A percentile compares a stretch with the other conserved stretches of the same genome.
Conservation (phyloP, 2,888 invertebrate species). For the Drosophila diplacantha region DNA sequence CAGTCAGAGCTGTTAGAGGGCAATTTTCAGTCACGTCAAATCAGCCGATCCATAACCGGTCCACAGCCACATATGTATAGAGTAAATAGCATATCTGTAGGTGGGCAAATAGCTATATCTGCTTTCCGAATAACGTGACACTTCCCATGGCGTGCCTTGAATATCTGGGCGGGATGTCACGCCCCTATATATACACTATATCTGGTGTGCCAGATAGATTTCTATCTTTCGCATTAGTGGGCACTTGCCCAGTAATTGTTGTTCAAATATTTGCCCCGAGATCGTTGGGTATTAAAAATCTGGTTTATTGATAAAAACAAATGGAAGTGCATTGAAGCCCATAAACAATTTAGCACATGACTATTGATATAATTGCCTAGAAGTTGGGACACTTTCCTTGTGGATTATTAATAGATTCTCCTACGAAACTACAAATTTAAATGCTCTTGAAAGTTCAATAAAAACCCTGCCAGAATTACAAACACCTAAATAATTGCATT, state of each 20-base stretch:
- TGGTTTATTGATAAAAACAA: slow-evolving; percentile 12
- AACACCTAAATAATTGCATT: slow-evolving; percentile 10
- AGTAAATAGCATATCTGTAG: slow-evolving; percentile 8
- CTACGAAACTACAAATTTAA: neutral
- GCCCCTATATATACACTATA: slow-evolving; percentile 33
- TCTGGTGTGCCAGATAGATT: slow-evolving; percentile 40
- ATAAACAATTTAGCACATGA: slow-evolving; percentile 24
- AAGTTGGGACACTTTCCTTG: neutral
- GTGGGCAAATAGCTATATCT: slow-evolving; percentile 34
- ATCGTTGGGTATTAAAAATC: slow-evolving; percentile 33
- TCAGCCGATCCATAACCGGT: slow-evolving; percentile 32
- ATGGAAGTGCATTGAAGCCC: slow-evolving; percentile 35
- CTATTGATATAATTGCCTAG: slow-evolving; percentile 1
- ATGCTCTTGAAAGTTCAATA: slow-evolving; percentile 1
- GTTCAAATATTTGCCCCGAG: slow-evolving; percentile 49
- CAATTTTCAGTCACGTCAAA: slow-evolving; percentile 62
- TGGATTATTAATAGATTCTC: neutral
- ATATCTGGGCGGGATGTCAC: slow-evolving; percentile 39
- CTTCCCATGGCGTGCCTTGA: slow-evolving; percentile 55
- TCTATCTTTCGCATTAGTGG: slow-evolving; percentile 58
- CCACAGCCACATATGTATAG: neutral
- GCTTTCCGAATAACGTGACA: slow-evolving; percentile 41
- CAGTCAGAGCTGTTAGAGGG: slow-evolving; percentile 61
- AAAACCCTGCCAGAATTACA: neutral
- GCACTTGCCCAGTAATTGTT: slow-evolving; percentile 51